Percentiles rank a stretch among this genome's conserved stretches.
These are phyloP conservation scores for Tragulus kanchil DNA, from an alignment of 2,113 vertebrate species.

Conservation along the genomic window DNA sequence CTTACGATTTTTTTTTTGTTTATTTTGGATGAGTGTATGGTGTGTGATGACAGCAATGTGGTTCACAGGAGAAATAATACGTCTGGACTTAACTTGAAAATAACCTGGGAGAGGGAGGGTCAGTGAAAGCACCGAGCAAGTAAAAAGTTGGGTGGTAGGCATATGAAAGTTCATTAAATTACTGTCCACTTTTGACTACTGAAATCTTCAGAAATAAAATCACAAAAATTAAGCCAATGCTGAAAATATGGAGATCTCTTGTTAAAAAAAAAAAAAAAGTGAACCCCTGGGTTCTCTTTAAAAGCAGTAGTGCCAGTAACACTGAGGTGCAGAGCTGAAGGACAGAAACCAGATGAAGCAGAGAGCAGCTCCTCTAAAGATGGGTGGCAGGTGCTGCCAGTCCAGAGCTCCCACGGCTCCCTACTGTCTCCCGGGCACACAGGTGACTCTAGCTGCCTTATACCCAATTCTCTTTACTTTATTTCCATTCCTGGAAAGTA, in stretches of 20 bases:
- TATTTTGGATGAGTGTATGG: background rate
- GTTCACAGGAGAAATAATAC: background rate
- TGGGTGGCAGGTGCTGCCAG: background rate
- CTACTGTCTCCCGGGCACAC: background rate
- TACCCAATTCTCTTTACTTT: background rate
- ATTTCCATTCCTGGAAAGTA: background rate
- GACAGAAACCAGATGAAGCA: background rate
- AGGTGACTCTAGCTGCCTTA: background rate
- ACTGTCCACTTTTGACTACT: background rate
- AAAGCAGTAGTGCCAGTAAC: background rate
- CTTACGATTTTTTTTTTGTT: background rate
- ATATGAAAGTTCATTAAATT: background rate
- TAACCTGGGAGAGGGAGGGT: background rate
- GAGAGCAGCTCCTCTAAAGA: background rate
- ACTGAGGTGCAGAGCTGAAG: background rate
- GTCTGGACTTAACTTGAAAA: background rate
- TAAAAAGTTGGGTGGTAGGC: background rate
- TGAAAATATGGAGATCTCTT: background rate
- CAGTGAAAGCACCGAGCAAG: background rate
- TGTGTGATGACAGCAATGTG: background rate
- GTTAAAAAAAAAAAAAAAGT: background rate
- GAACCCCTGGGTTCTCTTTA: background rate
- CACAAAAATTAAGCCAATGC: background rate
- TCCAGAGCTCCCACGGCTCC: background rate
- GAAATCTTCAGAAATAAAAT: slow-evolving; percentile 28